Evolutionary conservation across 2,888 invertebrate genomes (phyloP), one percentile per base, ranked within the genome.

Genomic region (Agrilus biguttatus): DNA sequence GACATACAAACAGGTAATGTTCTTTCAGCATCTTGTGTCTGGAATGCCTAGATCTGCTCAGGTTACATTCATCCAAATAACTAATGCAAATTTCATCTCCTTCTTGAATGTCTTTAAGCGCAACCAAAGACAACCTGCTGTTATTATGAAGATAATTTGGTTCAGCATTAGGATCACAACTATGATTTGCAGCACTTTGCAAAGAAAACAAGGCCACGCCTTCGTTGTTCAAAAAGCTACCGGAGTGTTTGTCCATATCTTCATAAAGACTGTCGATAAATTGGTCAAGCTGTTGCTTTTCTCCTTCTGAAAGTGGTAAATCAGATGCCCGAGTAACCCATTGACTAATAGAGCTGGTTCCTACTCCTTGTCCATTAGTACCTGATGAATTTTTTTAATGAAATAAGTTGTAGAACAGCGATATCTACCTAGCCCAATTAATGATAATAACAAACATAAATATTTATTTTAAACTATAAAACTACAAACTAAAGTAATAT

Each of bases 321-420:
- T 78, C 74, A 2, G 80, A 72, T 33, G 83, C 80, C 53, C 81
- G 82, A 53, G 78, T 78, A 4, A 86, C 87, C 92, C 93, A 96
- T 53, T 80, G 75, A 14, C 89, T 83, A 40, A 93, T 73, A 0
- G 92, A 79, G 62, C 90, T 92, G 0, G 92, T 88, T 3, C 91
- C 95, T 43, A 95, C 83, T 5, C 95, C 95, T 69, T 96, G 96
- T 1, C 88, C 88, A 63, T 96, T 96, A n/a, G 88, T 89, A 5
- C 91, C 93, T 48, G 80, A 68, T 7, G 41, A 70, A 13, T 44
- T 46, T 32, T 21, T 17, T 17, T 17, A 3, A 17, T 17, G 17
- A 21, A 21, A 21, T 6, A 21, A 21, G 6, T 21, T 5, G 3
- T 5, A 5, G 6, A 35, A 14, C 6, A n/a, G 14, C 14, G 5